phyloP scores from a whole-genome alignment of 1,140 invertebrate genomes.

The Aphidius gifuensis region DNA sequence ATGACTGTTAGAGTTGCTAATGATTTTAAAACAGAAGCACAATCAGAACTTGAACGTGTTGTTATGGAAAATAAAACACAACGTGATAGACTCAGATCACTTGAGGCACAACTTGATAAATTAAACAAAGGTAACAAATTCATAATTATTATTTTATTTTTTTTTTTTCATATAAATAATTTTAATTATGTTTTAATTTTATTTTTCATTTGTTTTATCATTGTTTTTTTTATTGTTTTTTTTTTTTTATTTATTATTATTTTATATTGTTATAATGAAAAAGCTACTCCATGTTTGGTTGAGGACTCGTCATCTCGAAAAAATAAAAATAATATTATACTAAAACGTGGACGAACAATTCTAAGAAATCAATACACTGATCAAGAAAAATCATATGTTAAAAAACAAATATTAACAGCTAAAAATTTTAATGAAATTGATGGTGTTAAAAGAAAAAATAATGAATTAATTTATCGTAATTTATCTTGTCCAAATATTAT shows the following conservation, averaged over 20 bases:
- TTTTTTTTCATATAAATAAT: neutral
- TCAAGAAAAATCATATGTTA: neutral
- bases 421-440: neutral
- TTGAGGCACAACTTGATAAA: constrained; percentile 80
- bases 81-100: constrained; percentile 69
- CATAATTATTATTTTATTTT: constrained; percentile 9
- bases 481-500: neutral
- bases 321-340: constrained; percentile 29
- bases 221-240: no score
- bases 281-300: neutral
- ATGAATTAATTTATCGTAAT: neutral
- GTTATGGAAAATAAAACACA: constrained; percentile 78
- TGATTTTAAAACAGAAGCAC: constrained; percentile 88
- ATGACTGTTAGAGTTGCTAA: constrained; percentile 92
- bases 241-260: no score
- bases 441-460: neutral
- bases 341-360: constrained; percentile 45
- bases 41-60: constrained; percentile 77
- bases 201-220: no score
- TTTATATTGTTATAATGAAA: neutral
- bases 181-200: neutral
- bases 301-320: constrained; percentile 22
- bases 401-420: neutral
- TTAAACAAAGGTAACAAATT: constrained; percentile 62
- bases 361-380: constrained; percentile 25